Evolutionary conservation across 2,888 invertebrate genomes (phyloP), one percentile per base, ranked within the genome.

Genomic region (Seira musarum): DNA sequence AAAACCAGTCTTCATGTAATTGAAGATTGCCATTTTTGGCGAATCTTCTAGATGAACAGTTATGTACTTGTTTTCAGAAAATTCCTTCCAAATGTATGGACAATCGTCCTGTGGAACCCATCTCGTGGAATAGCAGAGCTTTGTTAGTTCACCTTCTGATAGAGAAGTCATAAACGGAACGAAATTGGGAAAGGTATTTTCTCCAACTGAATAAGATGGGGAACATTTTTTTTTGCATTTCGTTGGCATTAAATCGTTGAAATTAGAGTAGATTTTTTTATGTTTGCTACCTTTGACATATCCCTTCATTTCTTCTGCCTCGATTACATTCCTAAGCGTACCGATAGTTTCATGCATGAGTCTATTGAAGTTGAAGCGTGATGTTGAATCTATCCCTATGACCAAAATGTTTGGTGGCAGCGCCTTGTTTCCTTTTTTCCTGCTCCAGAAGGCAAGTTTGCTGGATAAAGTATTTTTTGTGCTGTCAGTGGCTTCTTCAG

Each of bases 161-260:
- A 91, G 90, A 1, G 96, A 97, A 0, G 94, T 93, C 10, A 95
- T 90, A 49, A 94, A 90, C 0, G 96, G 95, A 91, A 96, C 93
- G 67, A 97, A 89, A 89, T 97, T 98, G 0, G 96, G 96, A 87
- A 94, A 95, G 0, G 96, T 96, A 87, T 97, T 97, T 88, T 96
- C 96, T 6, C 93, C 95, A 17, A 86, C 85, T 82, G 81, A 74
- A 77, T 66, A n/a, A 70, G 22, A 6, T 46, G 15, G 53, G 25
- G 46, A 63, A 15, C 13, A 24, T 40, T 40, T 40, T 40, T 40
- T 40, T 13, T 8, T 40, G 5, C 40, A 40, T 40, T 40, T 13
- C 13, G 6, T 40, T 40, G 40, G 40, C 40, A 40, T 69, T 19
- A 53, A 49, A 19, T 19, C 25, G 1, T 61, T 40, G 5, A 24